Evolutionary conservation across 2,797 vertebrate species (phyloP).

Genomic region (Petrocephalus sullivani): DNA sequence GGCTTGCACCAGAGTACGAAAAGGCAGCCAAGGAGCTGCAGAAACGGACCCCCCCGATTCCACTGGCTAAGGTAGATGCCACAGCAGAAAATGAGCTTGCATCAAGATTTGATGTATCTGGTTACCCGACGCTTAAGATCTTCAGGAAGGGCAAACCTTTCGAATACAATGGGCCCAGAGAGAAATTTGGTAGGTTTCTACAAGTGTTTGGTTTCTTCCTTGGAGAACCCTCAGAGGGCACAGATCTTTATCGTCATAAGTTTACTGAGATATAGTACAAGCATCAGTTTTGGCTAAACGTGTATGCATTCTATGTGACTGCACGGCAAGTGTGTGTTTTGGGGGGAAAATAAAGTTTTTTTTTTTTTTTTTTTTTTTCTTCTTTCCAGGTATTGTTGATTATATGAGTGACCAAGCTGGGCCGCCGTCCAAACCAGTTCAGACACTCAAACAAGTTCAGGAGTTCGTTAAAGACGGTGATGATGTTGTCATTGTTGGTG

Average conservation of each 20-base stretch:
- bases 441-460: slow-evolving; percentile 80
- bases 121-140: slow-evolving; percentile 91
- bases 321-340: not conserved
- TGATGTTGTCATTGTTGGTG: slow-evolving; percentile 78
- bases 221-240: not conserved
- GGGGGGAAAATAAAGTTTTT: not conserved
- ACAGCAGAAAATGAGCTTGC: slow-evolving; percentile 75
- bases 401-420: slow-evolving; percentile 90
- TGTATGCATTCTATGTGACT: not conserved
- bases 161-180: slow-evolving; percentile 89
- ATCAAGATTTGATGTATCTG: slow-evolving; percentile 74
- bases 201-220: not conserved
- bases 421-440: slow-evolving; percentile 85
- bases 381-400: slow-evolving; percentile 78
- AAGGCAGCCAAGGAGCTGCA: slow-evolving; percentile 86
- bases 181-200: slow-evolving; percentile 73
- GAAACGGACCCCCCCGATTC: slow-evolving; percentile 74
- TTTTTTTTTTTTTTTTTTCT: too few species aligned
- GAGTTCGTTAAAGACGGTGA: slow-evolving; percentile 87
- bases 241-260: not conserved
- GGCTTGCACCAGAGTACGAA: slow-evolving; percentile 89
- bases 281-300: not conserved
- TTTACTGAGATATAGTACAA: not conserved
- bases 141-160: slow-evolving; percentile 89
- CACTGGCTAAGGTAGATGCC: slow-evolving; percentile 85